These are phyloP conservation scores for Scalopus aquaticus DNA, from an alignment of 2,113 vertebrate genomes.

Conservation along the genomic window DNA sequence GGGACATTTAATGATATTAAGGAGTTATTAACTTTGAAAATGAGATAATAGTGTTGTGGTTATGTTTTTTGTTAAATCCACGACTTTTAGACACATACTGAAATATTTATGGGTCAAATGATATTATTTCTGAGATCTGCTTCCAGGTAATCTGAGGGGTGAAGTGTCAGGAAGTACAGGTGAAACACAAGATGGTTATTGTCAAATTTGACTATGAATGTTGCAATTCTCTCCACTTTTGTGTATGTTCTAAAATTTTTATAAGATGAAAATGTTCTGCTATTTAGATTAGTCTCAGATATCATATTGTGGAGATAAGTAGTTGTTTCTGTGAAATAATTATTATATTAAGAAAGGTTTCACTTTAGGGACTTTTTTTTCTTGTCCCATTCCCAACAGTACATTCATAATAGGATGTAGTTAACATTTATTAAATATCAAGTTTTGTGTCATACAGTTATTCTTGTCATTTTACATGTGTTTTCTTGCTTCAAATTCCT, in stretches of 20 bases:
- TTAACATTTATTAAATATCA: slow-evolving; percentile 59
- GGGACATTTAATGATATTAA: not conserved
- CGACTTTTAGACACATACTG: not conserved
- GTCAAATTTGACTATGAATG: not conserved
- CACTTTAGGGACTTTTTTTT: not conserved
- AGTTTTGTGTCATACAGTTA: not conserved
- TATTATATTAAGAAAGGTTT: not conserved
- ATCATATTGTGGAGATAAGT: not conserved
- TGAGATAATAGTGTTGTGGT: not conserved
- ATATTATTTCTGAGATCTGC: slow-evolving; percentile 25
- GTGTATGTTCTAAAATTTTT: not conserved
- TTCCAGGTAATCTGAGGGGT: not conserved
- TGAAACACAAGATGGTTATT: not conserved
- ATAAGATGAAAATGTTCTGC: not conserved
- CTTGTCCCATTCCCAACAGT: not conserved
- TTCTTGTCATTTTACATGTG: not conserved
- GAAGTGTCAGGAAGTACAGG: not conserved
- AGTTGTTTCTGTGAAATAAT: slow-evolving; percentile 14
- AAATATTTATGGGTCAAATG: slow-evolving; percentile 31
- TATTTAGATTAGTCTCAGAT: not conserved
- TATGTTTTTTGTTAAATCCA: not conserved
- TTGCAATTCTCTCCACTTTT: not conserved
- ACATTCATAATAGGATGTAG: not conserved
- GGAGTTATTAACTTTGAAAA: slow-evolving; percentile 17
- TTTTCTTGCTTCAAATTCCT: not conserved